phyloP scores from a whole-genome alignment of 2,797 vertebrate genomes.

The Poecilia wingei region DNA sequence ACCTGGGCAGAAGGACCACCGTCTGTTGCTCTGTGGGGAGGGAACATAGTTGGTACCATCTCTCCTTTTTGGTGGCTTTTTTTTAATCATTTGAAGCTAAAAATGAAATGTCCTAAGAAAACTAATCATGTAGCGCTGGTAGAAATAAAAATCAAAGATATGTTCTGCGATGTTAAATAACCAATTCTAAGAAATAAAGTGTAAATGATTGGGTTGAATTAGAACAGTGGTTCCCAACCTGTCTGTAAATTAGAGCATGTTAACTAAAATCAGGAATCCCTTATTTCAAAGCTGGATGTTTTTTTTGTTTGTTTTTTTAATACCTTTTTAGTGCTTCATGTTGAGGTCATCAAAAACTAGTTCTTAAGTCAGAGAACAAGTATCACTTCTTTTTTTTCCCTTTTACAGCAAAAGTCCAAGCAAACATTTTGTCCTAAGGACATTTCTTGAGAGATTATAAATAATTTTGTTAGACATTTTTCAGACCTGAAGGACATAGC shows the following conservation, averaged over 20 bases:
- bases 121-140: background rate
- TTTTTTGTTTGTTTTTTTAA: no score
- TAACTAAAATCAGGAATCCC: background rate
- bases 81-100: background rate
- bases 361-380: background rate
- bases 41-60: conserved; percentile 8
- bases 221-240: conserved; percentile 33
- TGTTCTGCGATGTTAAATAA: background rate
- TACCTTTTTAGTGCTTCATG: background rate
- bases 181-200: background rate
- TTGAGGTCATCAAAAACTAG: background rate
- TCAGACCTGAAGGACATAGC: background rate
- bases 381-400: background rate
- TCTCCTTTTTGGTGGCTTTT: background rate
- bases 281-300: background rate
- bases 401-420: background rate
- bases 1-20: conserved; percentile 93
- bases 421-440: background rate
- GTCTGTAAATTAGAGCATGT: background rate
- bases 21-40: conserved; percentile 90
- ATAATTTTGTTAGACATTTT: background rate
- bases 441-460: background rate
- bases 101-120: background rate
- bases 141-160: background rate
- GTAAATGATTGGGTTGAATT: conserved; percentile 35